Base-by-base conservation (phyloP, 2,888 invertebrate species). In the Phlogophora meticulosa region DNA sequence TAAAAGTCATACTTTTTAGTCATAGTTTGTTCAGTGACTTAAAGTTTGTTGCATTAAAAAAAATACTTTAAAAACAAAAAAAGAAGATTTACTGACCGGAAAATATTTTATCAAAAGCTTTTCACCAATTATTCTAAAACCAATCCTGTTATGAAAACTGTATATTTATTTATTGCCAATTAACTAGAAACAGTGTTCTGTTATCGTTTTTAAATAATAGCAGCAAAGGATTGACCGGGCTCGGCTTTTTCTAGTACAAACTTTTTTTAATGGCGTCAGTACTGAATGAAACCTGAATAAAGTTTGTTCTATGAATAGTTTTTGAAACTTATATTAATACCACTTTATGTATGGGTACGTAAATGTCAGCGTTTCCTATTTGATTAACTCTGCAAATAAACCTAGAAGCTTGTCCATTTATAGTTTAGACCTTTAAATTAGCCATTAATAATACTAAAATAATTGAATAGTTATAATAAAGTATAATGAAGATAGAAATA, bases 161-260 rank as follows among this genome's bases (percentile, higher is more conserved):
- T 51, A 0, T 22, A 46, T 68, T 43, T 43, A 68, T 69, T 69
- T 15, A 42, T 11, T 20, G 59, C 48, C 36, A 69, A 69, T 69
- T 43, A 53, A 59, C 34, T 68, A 5, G n/a, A 46, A 68, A 34
- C 46, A 24, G 13, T 46, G 9, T n/a, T 46, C 59, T 32, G 42
- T 36, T 38, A 49, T 17, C 40, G n/a, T 32, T 46, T 48, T 34
- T 2, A 65, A 53, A 66, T 66, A 32, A 67, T 43, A 56, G 28
- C 28, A 55, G 43, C 42, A 49, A 22, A 22, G 7, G 11, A 20
- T 65, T 46, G 20, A 34, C 32, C 7, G 11, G 20, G 24, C 11
- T 34, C 11, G 11, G 11, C 17, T 34, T 42, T 55, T n/a, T 49
- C 15, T 10, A 24, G 42, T 49, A 49, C 11, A 42, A 40, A 10